Base-by-base conservation (phyloP, 2,888 invertebrate genomes). In the Gortyna flavago region DNA sequence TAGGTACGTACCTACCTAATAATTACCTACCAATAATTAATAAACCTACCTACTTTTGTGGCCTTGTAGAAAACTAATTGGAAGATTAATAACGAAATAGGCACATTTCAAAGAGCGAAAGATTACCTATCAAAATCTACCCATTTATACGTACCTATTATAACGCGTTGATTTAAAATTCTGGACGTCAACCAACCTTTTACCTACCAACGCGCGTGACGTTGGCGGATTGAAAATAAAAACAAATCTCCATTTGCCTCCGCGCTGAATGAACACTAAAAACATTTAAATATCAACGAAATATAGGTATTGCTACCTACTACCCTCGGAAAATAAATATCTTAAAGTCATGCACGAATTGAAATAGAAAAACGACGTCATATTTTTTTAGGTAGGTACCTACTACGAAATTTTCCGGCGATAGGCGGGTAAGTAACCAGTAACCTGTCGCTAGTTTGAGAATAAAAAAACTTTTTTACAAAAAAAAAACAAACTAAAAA, bases 271-370 rank as follows among this genome's bases (percentile, higher is more conserved):
- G 61, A 44, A 68, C 61, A 57, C 29, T 57, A 8, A 70, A 80
- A 80, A 57, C 38, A 66, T 57, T 83, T 72, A 59, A 80, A 80
- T 76, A 80, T 76, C 48, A 84, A 70, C 51, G 32, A 41, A 44
- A 62, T 71, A 64, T 67, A 25, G 66, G 59, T 74, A 29, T 70
- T 59, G 48, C 57, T 68, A 35, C 35, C 35, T 35, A 64, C 16
- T 25, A 18, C 69, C 9, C n/a, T 48, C 25, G 29, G n/a, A 51
- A 65, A 84, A 84, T 70, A 65, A 84, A 84, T 70, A 80, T 29
- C 72, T 75, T 48, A 51, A 64, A 84, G 70, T 66, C 76, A 38
- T 29, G 44, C 44, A 62, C n/a, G 32, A 76, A 79, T 77, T 81
- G 62, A 41, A 75, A 69, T 74, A 59, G 13, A 61, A 85, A 77